Percentiles rank a stretch among this genome's conserved stretches.
phyloP scores from a whole-genome alignment of 1,140 invertebrate genomes.

The Drosophila punjabiensis region DNA sequence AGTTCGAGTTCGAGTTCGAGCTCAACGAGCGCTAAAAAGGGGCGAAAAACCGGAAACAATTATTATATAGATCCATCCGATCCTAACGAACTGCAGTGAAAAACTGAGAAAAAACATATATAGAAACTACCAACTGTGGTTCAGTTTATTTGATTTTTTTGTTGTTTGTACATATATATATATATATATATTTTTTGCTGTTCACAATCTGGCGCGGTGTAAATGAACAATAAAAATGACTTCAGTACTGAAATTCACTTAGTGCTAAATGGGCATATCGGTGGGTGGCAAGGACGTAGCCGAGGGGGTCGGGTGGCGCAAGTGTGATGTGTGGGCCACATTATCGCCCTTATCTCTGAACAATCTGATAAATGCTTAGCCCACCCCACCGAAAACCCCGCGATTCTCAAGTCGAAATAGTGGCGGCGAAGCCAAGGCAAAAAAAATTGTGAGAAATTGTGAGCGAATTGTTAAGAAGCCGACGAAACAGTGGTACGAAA shows the following conservation, averaged over 20 bases:
- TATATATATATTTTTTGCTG: constrained; percentile 6
- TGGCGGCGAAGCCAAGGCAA: constrained; percentile 15
- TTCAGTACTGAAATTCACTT: constrained; percentile 48
- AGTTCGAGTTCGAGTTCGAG: constrained; percentile 67
- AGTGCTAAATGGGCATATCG: constrained; percentile 33
- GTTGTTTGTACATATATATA: not conserved
- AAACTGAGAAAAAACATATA: constrained; percentile 28
- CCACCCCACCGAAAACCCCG: constrained; percentile 2
- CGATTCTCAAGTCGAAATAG: constrained; percentile 7
- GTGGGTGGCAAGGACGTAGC: constrained; percentile 1
- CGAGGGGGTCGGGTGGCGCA: not conserved
- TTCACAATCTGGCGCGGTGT: constrained; percentile 54
- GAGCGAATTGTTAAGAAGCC: constrained; percentile 14
- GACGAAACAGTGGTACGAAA: constrained; percentile 8
- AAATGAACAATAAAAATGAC: constrained; percentile 68
- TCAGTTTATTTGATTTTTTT: constrained; percentile 34
- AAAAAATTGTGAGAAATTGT: constrained; percentile 18
- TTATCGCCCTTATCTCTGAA: constrained; percentile 63
- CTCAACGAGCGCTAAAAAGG: constrained; percentile 68
- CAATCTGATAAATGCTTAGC: constrained; percentile 65
- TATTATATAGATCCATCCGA: constrained; percentile 30
- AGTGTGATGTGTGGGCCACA: constrained; percentile 47
- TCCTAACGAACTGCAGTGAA: constrained; percentile 37
- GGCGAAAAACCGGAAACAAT: constrained; percentile 5
- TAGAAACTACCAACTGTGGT: constrained; percentile 45